Base-by-base conservation (phyloP, 2,797 vertebrate genomes). In the Buphagus erythrorhynchus region DNA sequence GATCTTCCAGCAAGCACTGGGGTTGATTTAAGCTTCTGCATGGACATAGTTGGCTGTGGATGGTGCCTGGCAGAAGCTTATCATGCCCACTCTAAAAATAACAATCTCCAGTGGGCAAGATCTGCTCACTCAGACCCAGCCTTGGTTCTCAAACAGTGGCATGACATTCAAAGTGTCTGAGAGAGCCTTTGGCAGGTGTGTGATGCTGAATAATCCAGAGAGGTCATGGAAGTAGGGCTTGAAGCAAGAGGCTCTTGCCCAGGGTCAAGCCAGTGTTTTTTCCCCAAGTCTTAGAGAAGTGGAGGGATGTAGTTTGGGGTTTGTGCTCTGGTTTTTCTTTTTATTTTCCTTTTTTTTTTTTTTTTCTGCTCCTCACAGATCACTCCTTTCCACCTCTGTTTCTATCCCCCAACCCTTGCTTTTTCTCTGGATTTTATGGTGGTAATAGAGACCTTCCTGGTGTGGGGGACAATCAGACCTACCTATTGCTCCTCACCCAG, bases 51-150 rank as follows among this genome's bases (percentile, higher is more conserved):
- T 95, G 88, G 86, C 93, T 85, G 67, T 1, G 17, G 63, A 87
- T 61, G 54, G 68, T 87, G 74, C 45, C 78, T 96, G 84, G 90
- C 90, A 94, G 80, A 89, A 88, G 63, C 57, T 91, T 95, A 94
- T 96, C 91, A 3, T 85, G 59, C n/a, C 88, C 74, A 57, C 81
- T 93, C 86, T 93, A 96, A 97, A 96, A 97, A 94, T 94, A 96
- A 82, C 31, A 1, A 72, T 78, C 26, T 85, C 88, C 84, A 91
- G 2, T 91, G 86, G 75, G 46, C n/a, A 89, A 88, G 74, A 76
- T 85, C 86, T 82, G 45, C 84, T 89, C 77, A 25, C 57, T 63
- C 74, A 79, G 67, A 49, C 22, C 10, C 57, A 82, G 42, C 22
- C 52, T 95, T 89, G 77, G 65, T 91, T 95, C 84, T 58, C 45